Conservation (phyloP, 2,888 invertebrate species). For the Lingula anatina region DNA sequence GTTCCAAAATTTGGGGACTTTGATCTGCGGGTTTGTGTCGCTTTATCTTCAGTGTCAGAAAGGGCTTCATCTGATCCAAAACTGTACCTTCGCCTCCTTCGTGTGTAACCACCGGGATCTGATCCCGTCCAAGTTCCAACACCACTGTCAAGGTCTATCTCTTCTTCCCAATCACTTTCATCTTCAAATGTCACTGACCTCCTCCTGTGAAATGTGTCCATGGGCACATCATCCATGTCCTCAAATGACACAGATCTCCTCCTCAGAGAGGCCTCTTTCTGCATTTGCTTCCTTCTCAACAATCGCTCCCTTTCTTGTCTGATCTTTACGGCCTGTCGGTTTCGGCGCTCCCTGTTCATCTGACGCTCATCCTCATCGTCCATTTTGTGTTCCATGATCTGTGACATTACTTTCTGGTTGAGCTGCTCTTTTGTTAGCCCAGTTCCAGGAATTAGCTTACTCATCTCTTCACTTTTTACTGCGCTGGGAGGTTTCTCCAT, state of each 20-base stretch:
- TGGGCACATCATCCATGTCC: not conserved
- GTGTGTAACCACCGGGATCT: not conserved
- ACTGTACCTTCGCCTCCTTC: not conserved
- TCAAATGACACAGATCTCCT: slow-evolving; percentile 26
- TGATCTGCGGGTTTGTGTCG: not conserved
- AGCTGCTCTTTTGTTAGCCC: slow-evolving; percentile 37
- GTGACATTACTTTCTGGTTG: slow-evolving; percentile 34
- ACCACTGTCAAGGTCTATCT: slow-evolving; percentile 20
- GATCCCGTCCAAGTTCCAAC: slow-evolving; percentile 12
- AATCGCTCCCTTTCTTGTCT: slow-evolving; percentile 10
- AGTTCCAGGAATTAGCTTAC: slow-evolving; percentile 33
- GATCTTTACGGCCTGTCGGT: not conserved
- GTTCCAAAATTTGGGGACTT: not conserved
- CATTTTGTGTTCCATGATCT: slow-evolving; percentile 17
- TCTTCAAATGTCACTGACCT: slow-evolving; percentile 11
- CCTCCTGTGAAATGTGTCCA: not conserved
- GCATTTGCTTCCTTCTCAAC: slow-evolving; percentile 26
- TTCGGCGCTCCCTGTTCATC: slow-evolving; percentile 3
- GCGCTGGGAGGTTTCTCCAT: slow-evolving; percentile 3
- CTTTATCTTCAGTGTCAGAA: not conserved
- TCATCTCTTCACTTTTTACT: slow-evolving; percentile 21
- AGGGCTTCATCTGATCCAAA: not conserved
- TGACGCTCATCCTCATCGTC: slow-evolving; percentile 18
- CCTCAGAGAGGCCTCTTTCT: slow-evolving; percentile 28
- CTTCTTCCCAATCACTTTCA: slow-evolving; percentile 7